These are phyloP conservation scores for Ceyx melanurus DNA, from an alignment of 2,113 vertebrate genomes.

Conservation along the genomic window DNA sequence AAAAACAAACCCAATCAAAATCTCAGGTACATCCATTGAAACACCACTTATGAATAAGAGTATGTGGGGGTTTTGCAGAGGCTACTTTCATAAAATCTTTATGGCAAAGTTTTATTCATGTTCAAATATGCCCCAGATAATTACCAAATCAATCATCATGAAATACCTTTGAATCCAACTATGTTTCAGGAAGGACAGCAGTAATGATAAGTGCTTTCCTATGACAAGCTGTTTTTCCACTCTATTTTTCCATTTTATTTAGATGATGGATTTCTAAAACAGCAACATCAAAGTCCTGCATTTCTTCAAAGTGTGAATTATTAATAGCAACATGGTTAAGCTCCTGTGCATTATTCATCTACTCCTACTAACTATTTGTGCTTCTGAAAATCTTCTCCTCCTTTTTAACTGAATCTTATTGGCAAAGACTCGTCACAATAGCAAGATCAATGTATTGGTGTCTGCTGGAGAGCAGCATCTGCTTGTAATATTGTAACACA, in stretches of 20 bases:
- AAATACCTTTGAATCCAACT: not conserved
- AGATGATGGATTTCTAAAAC: not conserved
- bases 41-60: not conserved
- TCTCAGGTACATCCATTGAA: not conserved
- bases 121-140: not conserved
- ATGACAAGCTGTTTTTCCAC: not conserved
- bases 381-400: not conserved
- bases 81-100: not conserved
- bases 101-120: not conserved
- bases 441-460: not conserved
- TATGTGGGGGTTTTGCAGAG: not conserved
- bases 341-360: slow-evolving; percentile 3
- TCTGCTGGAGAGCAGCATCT: not conserved
- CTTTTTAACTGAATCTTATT: not conserved
- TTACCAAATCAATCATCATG: not conserved
- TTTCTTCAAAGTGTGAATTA: slow-evolving; percentile 14
- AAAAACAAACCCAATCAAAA: not conserved
- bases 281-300: not conserved
- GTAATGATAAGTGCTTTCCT: not conserved
- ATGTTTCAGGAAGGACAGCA: not conserved
- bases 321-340: not conserved
- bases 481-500: not conserved
- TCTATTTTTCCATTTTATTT: not conserved
- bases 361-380: not conserved
- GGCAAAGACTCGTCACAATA: not conserved